Base-by-base conservation (phyloP, 2,888 invertebrate genomes). In the Omphaloscelis lunosa region DNA sequence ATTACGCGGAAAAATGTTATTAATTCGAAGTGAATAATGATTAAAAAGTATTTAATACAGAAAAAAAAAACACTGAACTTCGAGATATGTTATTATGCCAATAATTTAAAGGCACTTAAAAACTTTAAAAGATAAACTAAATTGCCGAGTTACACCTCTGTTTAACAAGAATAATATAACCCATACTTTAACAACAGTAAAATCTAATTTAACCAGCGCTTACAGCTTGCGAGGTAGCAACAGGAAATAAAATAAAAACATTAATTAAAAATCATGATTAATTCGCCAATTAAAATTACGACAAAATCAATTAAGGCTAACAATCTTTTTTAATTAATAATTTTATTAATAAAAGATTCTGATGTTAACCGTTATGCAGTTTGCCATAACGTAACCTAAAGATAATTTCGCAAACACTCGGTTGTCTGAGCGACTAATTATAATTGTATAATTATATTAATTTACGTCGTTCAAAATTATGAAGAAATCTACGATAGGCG, bases 391-490 rank as follows among this genome's bases (percentile, higher is more conserved):
- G 74, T 82, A 81, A 80, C 45, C 75, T 86, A 72, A 77, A 56
- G 39, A 74, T 86, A 67, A 71, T 76, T 83, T 82, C 29, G 72
- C 75, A 53, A 76, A 75, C 78, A 82, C 65, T 88, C 88, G 86
- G 86, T 80, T 88, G 86, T 77, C 90, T 79, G 90, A 89, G 86
- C 89, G 82, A 92, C 90, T 92, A 92, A 93, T 93, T 92, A 91
- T 91, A 90, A 92, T 91, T 89, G 91, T 90, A 89, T 89, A 92
- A 92, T 93, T 93, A 92, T 89, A 88, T 88, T 83, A 90, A 92
- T 91, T 91, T 89, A 90, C 88, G 83, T 88, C 82, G 84, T 88
- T 79, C 85, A 86, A 90, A 90, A 90, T 91, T 88, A 90, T 90
- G 87, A 89, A 86, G 86, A 85, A 84, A 88, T 75, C 79, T 85